These are phyloP conservation scores for Halesus radiatus DNA, from an alignment of 1,140 invertebrate species.

Conservation along the genomic window DNA sequence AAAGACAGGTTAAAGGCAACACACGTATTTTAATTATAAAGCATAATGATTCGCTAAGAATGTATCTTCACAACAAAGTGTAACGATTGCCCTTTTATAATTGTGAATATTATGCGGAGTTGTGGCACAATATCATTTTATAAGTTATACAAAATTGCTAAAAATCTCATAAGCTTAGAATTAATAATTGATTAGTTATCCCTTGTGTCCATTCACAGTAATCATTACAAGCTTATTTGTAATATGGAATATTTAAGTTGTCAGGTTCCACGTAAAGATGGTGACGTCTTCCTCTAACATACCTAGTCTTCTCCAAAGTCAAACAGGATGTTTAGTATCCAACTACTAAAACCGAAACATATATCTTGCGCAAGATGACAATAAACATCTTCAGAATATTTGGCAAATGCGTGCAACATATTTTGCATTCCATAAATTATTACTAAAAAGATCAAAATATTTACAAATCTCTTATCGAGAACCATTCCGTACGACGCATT, in stretches of 20 bases:
- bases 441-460: too few species aligned
- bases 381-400: too few species aligned
- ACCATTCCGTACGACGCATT: too few species aligned
- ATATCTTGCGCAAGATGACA: too few species aligned
- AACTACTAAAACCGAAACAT: too few species aligned
- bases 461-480: too few species aligned
- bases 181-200: constrained; percentile 51
- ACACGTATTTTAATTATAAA: constrained; percentile 57
- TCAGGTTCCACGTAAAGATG: background rate
- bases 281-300: too few species aligned
- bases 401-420: too few species aligned
- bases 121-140: constrained; percentile 55
- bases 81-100: constrained; percentile 52
- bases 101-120: constrained; percentile 54
- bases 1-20: constrained; percentile 56
- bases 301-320: too few species aligned
- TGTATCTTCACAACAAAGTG: constrained; percentile 49
- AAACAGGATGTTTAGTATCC: too few species aligned
- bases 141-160: constrained; percentile 55
- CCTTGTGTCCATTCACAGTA: constrained; percentile 43
- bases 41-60: constrained; percentile 54
- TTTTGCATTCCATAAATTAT: too few species aligned
- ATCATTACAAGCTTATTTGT: constrained; percentile 19
- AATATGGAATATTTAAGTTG: constrained; percentile 4
- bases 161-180: constrained; percentile 54